A percentile compares a stretch with the other conserved stretches of the same genome.
Conservation (phyloP, 2,113 vertebrate genomes). For the Onychorhynchus coronatus region DNA sequence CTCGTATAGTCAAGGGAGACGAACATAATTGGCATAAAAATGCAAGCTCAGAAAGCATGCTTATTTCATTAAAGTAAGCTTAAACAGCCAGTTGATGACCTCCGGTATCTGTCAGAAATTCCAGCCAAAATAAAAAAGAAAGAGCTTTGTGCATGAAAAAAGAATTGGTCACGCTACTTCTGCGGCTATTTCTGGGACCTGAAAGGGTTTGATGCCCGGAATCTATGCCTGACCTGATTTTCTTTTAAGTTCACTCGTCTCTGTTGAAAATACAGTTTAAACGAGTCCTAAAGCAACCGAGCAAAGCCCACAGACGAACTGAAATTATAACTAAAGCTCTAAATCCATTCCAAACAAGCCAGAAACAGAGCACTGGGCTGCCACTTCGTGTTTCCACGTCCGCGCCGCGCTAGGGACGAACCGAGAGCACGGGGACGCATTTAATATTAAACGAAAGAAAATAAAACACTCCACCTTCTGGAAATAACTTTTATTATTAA, state of each 20-base stretch:
- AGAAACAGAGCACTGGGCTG: not conserved
- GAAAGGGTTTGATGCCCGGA: conserved; percentile 45
- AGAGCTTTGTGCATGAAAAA: not conserved
- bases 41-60: not conserved
- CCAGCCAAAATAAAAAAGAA: not conserved
- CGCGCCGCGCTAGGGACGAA: not conserved
- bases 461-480: not conserved
- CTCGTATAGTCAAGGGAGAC: not conserved
- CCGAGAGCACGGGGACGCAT: not conserved
- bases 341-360: not conserved
- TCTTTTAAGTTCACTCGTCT: conserved; percentile 54
- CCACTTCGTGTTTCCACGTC: not conserved
- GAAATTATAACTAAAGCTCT: not conserved
- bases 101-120: not conserved
- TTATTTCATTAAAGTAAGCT: not conserved
- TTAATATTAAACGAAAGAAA: not conserved
- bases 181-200: conserved; percentile 45
- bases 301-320: not conserved
- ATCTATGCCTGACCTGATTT: conserved; percentile 66
- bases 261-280: not conserved
- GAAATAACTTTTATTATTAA: conserved; percentile 26
- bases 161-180: conserved; percentile 14
- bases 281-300: not conserved
- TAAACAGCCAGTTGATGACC: not conserved
- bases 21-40: not conserved